Percentiles rank a stretch among this genome's conserved stretches.
Conservation (phyloP, 2,113 vertebrate species). For the Asarcornis scutulata region DNA sequence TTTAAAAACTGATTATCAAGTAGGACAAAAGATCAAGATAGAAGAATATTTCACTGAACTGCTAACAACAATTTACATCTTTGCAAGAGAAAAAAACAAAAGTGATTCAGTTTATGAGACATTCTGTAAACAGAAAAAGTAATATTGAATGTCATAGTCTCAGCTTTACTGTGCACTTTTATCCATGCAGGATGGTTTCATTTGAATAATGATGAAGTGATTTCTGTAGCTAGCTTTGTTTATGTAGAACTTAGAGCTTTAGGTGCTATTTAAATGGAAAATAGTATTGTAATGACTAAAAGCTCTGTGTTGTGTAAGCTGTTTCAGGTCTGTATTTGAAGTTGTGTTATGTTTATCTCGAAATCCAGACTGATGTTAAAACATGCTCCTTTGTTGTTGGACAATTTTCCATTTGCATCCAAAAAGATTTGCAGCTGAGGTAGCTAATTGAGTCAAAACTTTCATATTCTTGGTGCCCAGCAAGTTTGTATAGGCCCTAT, state of each 20-base stretch:
- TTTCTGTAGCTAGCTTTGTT: not conserved
- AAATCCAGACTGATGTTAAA: not conserved
- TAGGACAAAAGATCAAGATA: not conserved
- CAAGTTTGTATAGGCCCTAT: not conserved
- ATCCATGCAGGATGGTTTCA: not conserved
- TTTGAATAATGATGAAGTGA: not conserved
- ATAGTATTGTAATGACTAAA: not conserved
- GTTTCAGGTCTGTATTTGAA: not conserved
- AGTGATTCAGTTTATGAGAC: not conserved
- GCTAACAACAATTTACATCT: not conserved
- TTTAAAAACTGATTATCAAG: not conserved
- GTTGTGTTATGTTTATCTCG: not conserved
- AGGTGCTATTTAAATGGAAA: conserved; percentile 9
- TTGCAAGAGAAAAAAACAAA: not conserved
- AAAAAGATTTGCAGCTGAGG: not conserved
- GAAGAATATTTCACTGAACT: not conserved
- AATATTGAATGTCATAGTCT: not conserved
- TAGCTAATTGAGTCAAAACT: not conserved
- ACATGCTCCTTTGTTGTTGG: not conserved
- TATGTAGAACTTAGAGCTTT: not conserved
- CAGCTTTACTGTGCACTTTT: not conserved
- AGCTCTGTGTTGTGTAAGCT: not conserved
- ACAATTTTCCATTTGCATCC: not conserved
- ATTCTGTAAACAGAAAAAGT: not conserved
- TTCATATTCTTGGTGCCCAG: not conserved